Evolutionary conservation across 2,888 invertebrate species (phyloP).

Genomic region (Drosophila ochracea): DNA sequence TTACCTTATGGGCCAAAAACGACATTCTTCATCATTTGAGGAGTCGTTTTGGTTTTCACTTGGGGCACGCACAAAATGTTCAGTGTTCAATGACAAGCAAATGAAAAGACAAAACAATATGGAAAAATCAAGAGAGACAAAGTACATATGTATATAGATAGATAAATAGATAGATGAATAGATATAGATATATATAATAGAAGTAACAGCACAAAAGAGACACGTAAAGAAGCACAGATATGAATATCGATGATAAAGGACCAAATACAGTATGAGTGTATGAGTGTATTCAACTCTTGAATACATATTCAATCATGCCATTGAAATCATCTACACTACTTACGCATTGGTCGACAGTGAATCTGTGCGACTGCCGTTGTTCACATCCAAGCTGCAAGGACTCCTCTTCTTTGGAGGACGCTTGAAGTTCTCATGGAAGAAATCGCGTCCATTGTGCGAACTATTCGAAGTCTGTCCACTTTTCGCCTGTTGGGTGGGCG

Average conservation of each 20-base stretch:
- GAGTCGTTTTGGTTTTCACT: constrained; percentile 78
- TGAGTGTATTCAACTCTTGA: constrained; percentile 21
- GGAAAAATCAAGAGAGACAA: constrained; percentile 47
- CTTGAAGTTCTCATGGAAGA: constrained; percentile 72
- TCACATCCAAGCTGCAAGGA: constrained; percentile 75
- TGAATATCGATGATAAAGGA: constrained; percentile 29
- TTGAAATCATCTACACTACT: constrained; percentile 49
- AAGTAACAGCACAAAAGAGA: constrained; percentile 41
- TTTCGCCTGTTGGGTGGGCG: constrained; percentile 73
- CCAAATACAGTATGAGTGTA: constrained; percentile 23
- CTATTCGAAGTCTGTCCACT: constrained; percentile 68
- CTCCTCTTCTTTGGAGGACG: constrained; percentile 31
- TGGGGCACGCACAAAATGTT: constrained; percentile 71
- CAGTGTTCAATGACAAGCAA: constrained; percentile 76
- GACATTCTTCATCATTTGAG: constrained; percentile 82
- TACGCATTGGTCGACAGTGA: constrained; percentile 83
- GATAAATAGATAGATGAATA: background rate
- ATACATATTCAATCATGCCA: constrained; percentile 28
- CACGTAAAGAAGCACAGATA: constrained; percentile 49
- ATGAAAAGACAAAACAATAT: constrained; percentile 47
- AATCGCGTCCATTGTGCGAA: constrained; percentile 72
- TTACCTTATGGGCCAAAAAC: constrained; percentile 85
- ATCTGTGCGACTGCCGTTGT: constrained; percentile 82
- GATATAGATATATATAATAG: background rate
- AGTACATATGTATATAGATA: constrained; percentile 31